Evolutionary conservation across 2,888 invertebrate genomes (phyloP), one percentile per base, ranked within the genome.

Genomic region (Netelia fuscicornis): DNA sequence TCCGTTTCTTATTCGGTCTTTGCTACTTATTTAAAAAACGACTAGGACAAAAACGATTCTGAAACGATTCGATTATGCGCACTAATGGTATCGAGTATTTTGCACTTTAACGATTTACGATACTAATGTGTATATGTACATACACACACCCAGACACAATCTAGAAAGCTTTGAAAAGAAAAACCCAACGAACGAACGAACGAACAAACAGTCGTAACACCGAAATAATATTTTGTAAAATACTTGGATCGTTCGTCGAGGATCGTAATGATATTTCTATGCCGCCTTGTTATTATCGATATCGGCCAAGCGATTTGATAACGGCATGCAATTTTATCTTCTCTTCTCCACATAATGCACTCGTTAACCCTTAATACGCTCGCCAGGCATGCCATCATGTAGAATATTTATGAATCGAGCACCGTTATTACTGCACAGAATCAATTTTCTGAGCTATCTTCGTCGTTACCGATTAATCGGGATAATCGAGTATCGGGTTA

Each of bases 311-410:
- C 62, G 56, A 80, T 77, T 80, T 74, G 52, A 81, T 60, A 84
- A 74, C 64, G 84, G 86, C 84, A 86, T 86, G 85, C 58, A 58
- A 85, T 67, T 85, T 85, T 56, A 17, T 65, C 23, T 68, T 84
- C 88, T 89, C 84, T 86, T 88, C 80, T 90, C 87, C 90, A 85
- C 81, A 87, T 86, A 89, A 89, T 87, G 88, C 89, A 90, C 90
- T 87, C 87, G 90, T 91, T 91, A 90, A 90, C 90, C 89, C 90
- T 90, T 89, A 89, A 92, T 88, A 90, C 90, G 89, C 87, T 90
- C 89, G 91, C 89, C 88, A 88, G 91, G 92, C 92, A 93, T 93
- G 93, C 87, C 71, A 87, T 90, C 87, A 87, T 89, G 90, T 90
- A 90, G 89, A 90, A 88, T 88, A 87, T 87, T 89, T 88, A 71